Conservation (phyloP, 2,888 invertebrate species). For the Drosophila lacicola region DNA sequence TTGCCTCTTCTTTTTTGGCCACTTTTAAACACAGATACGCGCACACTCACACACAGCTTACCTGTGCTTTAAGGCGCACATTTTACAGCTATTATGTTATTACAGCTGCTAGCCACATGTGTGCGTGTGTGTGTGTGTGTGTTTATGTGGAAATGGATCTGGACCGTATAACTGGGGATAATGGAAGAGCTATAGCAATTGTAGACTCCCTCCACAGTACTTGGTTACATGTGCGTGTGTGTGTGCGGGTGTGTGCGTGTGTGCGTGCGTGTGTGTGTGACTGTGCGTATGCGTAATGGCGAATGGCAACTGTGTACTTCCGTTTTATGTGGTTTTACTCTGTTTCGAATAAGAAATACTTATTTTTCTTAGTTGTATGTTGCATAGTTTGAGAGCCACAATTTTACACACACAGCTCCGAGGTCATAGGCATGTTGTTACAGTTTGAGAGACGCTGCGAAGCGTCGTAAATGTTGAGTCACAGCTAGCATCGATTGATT, state of each 20-base stretch:
- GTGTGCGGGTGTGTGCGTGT: slow-evolving; percentile 2
- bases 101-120: slow-evolving; percentile 46
- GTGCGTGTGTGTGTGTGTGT: slow-evolving; percentile 8
- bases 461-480: no score
- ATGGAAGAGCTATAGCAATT: slow-evolving; percentile 46
- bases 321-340: slow-evolving; percentile 17
- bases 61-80: slow-evolving; percentile 67
- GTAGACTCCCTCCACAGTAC: neutral
- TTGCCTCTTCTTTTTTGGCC: slow-evolving; percentile 23
- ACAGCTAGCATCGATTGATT: no score
- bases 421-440: no score
- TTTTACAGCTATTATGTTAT: slow-evolving; percentile 72
- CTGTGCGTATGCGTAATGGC: slow-evolving; percentile 70
- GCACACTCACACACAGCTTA: slow-evolving; percentile 38
- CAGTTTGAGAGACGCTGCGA: no score
- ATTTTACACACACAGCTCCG: no score
- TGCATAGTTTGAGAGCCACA: no score
- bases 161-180: slow-evolving; percentile 79
- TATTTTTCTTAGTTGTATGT: no score
- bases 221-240: slow-evolving; percentile 2
- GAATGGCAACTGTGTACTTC: slow-evolving; percentile 46
- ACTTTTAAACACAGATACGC: slow-evolving; percentile 28
- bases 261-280: no score
- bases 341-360: neutral
- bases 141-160: slow-evolving; percentile 66